Base-by-base conservation (phyloP, 2,888 invertebrate genomes). In the Luperina testacea region DNA sequence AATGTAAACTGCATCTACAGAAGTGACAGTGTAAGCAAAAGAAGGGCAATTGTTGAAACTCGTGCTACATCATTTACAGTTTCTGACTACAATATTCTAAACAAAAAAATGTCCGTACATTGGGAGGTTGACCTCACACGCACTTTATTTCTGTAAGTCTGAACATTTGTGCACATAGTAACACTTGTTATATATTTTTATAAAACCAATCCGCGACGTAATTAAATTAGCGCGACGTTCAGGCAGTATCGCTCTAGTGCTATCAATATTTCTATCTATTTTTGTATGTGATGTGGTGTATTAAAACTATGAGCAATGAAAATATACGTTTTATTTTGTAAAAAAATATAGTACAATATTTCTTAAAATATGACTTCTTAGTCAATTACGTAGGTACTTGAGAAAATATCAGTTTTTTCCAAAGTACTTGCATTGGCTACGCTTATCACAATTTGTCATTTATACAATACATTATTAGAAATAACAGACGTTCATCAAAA, bases 241-340 rank as follows among this genome's bases (percentile, higher is more conserved):
- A 45, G 17, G 67, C 74, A 72, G 51, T 81, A 48, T 51, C 77
- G 71, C 75, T 76, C 79, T 79, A 75, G 76, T 75, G 86, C 77
- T 81, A 73, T 72, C 78, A 75, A 82, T 83, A 88, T 86, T 86
- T 88, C 79, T 86, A 87, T 90, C 89, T 89, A 90, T 89, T 89
- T 90, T 90, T 90, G 83, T 90, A 88, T 88, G 82, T 87, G 80
- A 81, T 77, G 82, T 83, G 75, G 82, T 76, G 76, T 83, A 90
- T 83, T 90, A 89, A 89, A 89, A 86, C 82, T 88, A 74, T 81
- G 77, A 75, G 83, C 87, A 89, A 72, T 86, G 71, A 71, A 86
- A 83, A 81, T 77, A 80, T 71, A 75, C 1, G 64, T 86, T 88
- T 88, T 89, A 84, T 88, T 83, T 76, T 83, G 80, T 80, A 80